Conservation (phyloP, 2,888 invertebrate species). For the Blomia tropicalis region DNA sequence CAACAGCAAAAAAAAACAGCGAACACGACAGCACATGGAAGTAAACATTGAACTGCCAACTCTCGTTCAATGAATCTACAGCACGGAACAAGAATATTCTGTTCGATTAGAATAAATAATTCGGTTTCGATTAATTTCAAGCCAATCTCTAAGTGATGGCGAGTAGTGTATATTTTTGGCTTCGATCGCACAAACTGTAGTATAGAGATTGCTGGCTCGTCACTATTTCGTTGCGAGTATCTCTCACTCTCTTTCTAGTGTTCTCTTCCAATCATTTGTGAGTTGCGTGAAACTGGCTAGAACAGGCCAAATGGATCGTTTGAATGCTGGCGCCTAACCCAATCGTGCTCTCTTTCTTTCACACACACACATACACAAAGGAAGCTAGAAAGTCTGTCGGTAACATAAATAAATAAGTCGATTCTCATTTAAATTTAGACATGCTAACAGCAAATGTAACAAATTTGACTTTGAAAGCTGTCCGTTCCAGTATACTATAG, state of each 20-base stretch:
- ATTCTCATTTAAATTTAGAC: slow-evolving; percentile 13
- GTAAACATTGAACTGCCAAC: background rate
- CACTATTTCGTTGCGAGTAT: too few relatives aligned
- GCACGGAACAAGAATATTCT: background rate
- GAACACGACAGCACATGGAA: background rate
- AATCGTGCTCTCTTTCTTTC: background rate
- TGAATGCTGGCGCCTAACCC: background rate
- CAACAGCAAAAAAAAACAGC: background rate
- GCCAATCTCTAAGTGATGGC: background rate
- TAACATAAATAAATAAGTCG: slow-evolving; percentile 2
- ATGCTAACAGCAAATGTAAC: slow-evolving; percentile 1
- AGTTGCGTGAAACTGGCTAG: too few relatives aligned
- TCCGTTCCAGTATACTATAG: background rate
- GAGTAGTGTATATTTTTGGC: background rate
- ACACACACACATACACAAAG: too few relatives aligned
- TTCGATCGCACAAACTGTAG: background rate
- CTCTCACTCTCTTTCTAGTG: too few relatives aligned
- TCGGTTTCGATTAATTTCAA: slow-evolving; percentile 8
- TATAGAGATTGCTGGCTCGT: background rate
- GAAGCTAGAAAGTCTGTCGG: too few relatives aligned
- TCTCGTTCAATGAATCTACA: background rate
- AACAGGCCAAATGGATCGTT: background rate
- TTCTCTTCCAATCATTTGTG: too few relatives aligned
- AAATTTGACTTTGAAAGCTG: background rate
- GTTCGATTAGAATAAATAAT: slow-evolving; percentile 14